Conservation (phyloP, 1,140 invertebrate species). For the Dendrolimus punctatus region DNA sequence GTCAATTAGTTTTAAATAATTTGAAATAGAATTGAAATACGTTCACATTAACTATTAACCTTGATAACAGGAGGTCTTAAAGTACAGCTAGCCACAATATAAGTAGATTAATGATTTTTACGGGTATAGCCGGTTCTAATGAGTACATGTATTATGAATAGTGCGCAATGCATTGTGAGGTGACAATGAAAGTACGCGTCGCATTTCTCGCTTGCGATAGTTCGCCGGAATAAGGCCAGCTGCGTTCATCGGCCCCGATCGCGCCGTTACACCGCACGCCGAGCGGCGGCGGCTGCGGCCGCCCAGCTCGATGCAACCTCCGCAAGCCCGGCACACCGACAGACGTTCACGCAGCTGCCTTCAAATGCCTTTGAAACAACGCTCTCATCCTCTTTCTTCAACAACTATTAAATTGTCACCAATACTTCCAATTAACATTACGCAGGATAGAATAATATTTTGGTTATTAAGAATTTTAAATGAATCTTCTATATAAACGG, state of each 20-base stretch:
- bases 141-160: constrained; percentile 2
- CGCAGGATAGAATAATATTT: too few relatives aligned
- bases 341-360: neutral
- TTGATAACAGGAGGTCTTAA: too few relatives aligned
- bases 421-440: too few relatives aligned
- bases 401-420: too few relatives aligned
- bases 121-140: constrained; percentile 5
- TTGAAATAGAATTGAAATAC: too few relatives aligned
- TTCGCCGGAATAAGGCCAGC: constrained; percentile 64
- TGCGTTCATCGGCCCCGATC: constrained; percentile 61
- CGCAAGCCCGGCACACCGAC: neutral
- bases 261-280: constrained; percentile 44
- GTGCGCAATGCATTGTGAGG: constrained; percentile 18
- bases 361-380: too few relatives aligned
- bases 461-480: too few relatives aligned
- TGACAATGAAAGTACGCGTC: constrained; percentile 66
- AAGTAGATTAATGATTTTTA: neutral
- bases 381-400: too few relatives aligned
- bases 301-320: constrained; percentile 4
- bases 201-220: constrained; percentile 63
- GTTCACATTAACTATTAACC: too few relatives aligned
- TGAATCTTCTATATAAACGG: too few relatives aligned
- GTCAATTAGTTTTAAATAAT: too few relatives aligned
- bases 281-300: constrained; percentile 6
- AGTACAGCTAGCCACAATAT: too few relatives aligned